Evolutionary conservation across 2,113 vertebrate species (phyloP).

Genomic region (Trematocara variabile): DNA sequence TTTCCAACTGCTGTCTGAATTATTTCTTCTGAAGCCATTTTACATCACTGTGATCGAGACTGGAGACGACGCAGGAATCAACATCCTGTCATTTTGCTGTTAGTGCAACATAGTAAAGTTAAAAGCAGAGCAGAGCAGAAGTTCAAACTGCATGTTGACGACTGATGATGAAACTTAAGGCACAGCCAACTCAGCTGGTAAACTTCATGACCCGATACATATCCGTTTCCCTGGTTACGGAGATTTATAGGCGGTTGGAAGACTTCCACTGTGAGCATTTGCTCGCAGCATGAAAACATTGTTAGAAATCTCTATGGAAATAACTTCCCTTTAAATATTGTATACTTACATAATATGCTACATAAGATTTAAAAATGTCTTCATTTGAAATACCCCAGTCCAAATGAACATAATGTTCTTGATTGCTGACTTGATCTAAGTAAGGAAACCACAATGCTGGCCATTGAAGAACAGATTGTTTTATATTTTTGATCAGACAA

Average conservation of each 20-base stretch:
- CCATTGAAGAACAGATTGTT: neutral
- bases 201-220: neutral
- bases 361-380: neutral
- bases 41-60: accelerated
- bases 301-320: neutral
- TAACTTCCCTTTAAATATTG: neutral
- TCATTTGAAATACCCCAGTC: neutral
- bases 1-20: neutral
- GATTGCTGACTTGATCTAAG: neutral
- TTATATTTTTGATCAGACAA: neutral
- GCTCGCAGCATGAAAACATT: neutral
- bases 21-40: neutral
- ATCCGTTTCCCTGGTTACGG: constrained; percentile 15
- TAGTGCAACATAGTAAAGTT: neutral
- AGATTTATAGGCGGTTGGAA: neutral
- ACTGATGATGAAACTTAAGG: neutral
- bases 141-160: neutral
- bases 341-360: neutral
- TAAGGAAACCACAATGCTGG: neutral
- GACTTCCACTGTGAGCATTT: neutral
- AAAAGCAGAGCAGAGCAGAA: neutral
- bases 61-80: neutral
- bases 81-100: neutral
- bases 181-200: neutral
- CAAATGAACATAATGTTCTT: neutral